These are phyloP conservation scores for Tryphoninae sp. DNA, from an alignment of 2,888 invertebrate species.

Conservation along the genomic window DNA sequence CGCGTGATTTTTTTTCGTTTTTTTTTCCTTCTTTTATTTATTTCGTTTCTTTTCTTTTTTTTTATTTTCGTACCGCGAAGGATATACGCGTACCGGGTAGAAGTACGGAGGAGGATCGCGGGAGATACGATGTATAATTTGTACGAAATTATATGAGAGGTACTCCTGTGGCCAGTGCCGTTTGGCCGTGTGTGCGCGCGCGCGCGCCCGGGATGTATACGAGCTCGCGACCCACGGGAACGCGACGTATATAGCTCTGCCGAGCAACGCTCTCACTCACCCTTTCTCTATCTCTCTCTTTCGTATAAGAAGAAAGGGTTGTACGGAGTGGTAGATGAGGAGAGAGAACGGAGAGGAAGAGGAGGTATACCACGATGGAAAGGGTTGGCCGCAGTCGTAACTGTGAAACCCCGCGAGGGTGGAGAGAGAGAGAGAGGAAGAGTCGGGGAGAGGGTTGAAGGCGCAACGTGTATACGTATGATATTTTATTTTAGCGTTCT, in stretches of 20 bases:
- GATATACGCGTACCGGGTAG: slow-evolving; percentile 15
- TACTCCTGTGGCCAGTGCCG: neutral
- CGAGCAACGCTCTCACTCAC: neutral
- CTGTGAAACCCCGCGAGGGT: slow-evolving; percentile 46
- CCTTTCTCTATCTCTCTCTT: neutral
- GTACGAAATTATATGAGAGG: slow-evolving; percentile 59
- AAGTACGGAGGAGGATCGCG: slow-evolving; percentile 38
- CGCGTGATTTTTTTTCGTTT: neutral
- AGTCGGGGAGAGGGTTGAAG: slow-evolving; percentile 71
- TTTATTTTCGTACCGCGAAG: slow-evolving; percentile 17
- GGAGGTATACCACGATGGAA: slow-evolving; percentile 28
- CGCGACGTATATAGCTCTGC: slow-evolving; percentile 17
- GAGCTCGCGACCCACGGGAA: slow-evolving; percentile 52
- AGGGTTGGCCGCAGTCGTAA: slow-evolving; percentile 59
- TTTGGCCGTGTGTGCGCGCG: neutral
- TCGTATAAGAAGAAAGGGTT: slow-evolving; percentile 59
- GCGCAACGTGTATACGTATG: slow-evolving; percentile 75
- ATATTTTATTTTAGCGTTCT: slow-evolving; percentile 81
- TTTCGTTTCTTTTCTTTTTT: slow-evolving; percentile 19
- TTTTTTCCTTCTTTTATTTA: slow-evolving; percentile 17
- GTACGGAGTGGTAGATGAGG: slow-evolving; percentile 42
- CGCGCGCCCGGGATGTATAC: neutral
- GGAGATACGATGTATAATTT: slow-evolving; percentile 58
- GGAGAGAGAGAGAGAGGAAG: neutral
- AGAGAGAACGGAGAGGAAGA: slow-evolving; percentile 1